A percentile compares a stretch with the other conserved stretches of the same genome.
These are phyloP conservation scores for Lucifuga dentata DNA, from an alignment of 2,113 vertebrate genomes.

Conservation along the genomic window DNA sequence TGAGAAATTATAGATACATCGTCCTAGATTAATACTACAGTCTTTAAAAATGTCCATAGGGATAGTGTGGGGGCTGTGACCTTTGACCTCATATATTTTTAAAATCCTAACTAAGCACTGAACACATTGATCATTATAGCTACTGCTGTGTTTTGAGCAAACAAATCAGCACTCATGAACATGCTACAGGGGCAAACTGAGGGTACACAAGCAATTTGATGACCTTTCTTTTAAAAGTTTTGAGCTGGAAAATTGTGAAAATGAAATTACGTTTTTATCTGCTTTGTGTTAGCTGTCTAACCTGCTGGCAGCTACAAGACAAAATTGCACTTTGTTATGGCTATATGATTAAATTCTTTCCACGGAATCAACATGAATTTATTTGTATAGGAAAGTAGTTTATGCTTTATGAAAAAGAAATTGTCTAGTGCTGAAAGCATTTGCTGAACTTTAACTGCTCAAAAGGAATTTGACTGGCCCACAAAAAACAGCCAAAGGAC, in stretches of 20 bases:
- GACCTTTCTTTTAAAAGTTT: neutral
- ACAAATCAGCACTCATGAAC: no score
- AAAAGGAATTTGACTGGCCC: neutral
- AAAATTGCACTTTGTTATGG: neutral
- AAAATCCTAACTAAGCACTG: no score
- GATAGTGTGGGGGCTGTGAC: no score
- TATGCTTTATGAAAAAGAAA: no score
- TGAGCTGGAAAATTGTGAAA: neutral
- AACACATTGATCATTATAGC: no score
- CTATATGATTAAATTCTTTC: neutral
- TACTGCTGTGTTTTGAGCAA: no score
- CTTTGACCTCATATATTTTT: no score
- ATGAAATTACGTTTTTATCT: neutral
- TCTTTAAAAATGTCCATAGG: no score
- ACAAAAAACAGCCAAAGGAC: neutral
- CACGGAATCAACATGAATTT: neutral
- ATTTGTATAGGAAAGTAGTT: no score
- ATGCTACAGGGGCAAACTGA: no score
- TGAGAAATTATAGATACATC: no score
- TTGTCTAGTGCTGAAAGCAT: neutral
- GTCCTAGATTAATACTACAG: no score
- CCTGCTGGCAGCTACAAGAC: neutral
- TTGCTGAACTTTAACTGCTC: neutral
- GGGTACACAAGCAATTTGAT: neutral
- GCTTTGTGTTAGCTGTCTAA: neutral